phyloP scores from a whole-genome alignment of 64 coral and sea anemone species.

The Stylophora pistillata region DNA sequence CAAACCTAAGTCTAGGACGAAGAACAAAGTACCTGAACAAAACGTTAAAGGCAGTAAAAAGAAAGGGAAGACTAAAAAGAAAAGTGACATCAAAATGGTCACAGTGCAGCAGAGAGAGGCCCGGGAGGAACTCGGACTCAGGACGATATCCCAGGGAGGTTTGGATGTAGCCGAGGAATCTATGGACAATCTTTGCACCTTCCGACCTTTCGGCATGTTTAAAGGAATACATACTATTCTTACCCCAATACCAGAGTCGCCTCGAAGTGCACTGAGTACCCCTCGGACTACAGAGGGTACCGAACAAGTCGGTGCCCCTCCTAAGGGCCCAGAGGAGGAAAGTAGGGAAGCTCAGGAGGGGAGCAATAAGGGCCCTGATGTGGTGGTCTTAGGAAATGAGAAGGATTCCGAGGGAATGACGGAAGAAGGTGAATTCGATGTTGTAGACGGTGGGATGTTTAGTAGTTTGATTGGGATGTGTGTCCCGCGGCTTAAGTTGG shows the following conservation, averaged over 20 bases:
- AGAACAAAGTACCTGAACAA: conserved; percentile 24
- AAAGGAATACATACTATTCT: conserved; percentile 47
- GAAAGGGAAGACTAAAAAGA: conserved; percentile 60
- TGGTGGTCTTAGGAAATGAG: neutral
- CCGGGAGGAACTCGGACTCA: conserved; percentile 19
- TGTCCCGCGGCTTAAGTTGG: conserved; percentile 57
- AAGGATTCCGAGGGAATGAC: neutral
- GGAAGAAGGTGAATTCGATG: conserved; percentile 46
- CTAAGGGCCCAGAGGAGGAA: neutral
- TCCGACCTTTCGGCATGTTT: conserved; percentile 36
- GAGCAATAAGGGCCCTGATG: neutral
- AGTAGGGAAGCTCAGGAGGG: neutral
- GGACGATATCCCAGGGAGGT: conserved; percentile 22
- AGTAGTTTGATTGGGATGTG: conserved; percentile 47
- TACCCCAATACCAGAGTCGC: conserved; percentile 89
- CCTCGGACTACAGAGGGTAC: neutral
- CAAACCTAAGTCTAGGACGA: conserved; percentile 54
- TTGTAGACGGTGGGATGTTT: conserved; percentile 76
- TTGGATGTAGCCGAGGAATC: conserved; percentile 50
- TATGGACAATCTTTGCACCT: conserved; percentile 50
- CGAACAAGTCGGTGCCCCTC: neutral
- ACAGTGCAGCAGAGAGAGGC: conserved; percentile 60
- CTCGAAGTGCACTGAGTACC: conserved; percentile 25
- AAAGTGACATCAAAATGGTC: conserved; percentile 70
- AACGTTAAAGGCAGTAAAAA: conserved; percentile 45